Conservation (phyloP, 37 sponge, comb jelly and placozoan species). For the Geodia barretti region DNA sequence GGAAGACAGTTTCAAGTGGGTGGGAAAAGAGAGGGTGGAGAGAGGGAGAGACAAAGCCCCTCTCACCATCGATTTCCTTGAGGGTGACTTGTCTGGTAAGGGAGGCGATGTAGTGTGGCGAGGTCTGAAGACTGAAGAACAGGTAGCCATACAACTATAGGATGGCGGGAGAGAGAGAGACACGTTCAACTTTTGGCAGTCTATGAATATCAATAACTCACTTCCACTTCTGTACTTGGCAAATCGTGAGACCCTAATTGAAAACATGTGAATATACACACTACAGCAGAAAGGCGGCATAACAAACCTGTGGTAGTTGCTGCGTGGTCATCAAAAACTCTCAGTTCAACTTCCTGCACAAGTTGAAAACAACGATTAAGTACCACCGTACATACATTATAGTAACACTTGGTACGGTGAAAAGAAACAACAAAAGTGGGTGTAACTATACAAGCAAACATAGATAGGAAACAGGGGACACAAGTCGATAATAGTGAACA, state of each 20-base stretch:
- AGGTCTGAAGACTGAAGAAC: constrained; percentile 88
- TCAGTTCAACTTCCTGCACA: constrained; percentile 33
- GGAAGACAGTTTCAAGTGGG: neutral
- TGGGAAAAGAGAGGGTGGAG: neutral
- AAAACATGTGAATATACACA: neutral
- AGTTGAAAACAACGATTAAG: too few relatives aligned
- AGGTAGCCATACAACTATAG: constrained; percentile 77
- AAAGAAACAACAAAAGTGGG: too few relatives aligned
- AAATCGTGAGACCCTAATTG: neutral
- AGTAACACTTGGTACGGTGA: too few relatives aligned
- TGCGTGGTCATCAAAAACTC: constrained; percentile 31
- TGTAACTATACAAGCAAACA: too few relatives aligned
- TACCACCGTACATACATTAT: too few relatives aligned
- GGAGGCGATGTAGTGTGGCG: constrained; percentile 84
- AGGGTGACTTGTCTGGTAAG: constrained; percentile 79
- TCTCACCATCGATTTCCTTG: constrained; percentile 81
- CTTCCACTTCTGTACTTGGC: neutral
- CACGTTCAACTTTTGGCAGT: neutral
- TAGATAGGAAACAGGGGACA: too few relatives aligned
- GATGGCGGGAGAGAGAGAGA: neutral
- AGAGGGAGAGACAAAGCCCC: too few relatives aligned
- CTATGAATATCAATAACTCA: neutral
- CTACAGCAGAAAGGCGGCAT: neutral
- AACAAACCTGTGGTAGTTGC: neutral
- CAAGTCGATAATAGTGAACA: too few relatives aligned